Base-by-base conservation (phyloP, 64 coral and sea anemone species). In the Catalaphyllia jardinei region DNA sequence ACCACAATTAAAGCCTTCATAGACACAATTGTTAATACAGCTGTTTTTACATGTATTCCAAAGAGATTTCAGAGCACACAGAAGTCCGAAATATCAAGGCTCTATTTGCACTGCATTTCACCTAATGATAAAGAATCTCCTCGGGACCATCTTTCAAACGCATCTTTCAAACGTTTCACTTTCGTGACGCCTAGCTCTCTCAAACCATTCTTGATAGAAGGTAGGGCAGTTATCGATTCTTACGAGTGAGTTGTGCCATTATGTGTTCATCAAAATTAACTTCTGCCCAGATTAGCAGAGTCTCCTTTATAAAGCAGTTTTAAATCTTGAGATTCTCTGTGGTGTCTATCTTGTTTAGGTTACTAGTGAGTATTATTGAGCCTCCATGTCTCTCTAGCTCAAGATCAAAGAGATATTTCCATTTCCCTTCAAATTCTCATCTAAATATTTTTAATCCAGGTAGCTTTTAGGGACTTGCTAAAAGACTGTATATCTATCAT, bases 341-440 rank as follows among this genome's bases (percentile, higher is more conserved):
- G 86, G 24, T 61, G 62, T 80, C 87, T 63, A 71, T 79, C 76
- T 89, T 89, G 46, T 80, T 89, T 89, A 81, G 76, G 29, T 81
- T 89, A 52, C 46, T 49, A 72, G 38, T 80, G 20, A 89, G 19
- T 22, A 71, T 18, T 80, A 38, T 89, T 80, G 76, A 46, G 16
- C 29, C 77, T 80, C 77, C 88, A 52, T 80, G 60, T 11, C 77
- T 27, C 60, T 91, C 29, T 57, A 84, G 30, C 72, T 91, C 89
- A 60, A 90, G 46, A 74, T 90, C 88, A 79, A 92, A 87, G 27
- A 92, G 87, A n/a, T 87, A 18, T 80, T 93, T 93, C 91, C 84
- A 88, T 88, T 93, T 88, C 29, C 83, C 55, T n/a, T n/a, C n/a
- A n/a, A n/a, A n/a, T n/a, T n/a, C n/a, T n/a, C n/a, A n/a, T 87